phyloP scores from a whole-genome alignment of 2,888 invertebrate genomes.

The Tribolium freemani region DNA sequence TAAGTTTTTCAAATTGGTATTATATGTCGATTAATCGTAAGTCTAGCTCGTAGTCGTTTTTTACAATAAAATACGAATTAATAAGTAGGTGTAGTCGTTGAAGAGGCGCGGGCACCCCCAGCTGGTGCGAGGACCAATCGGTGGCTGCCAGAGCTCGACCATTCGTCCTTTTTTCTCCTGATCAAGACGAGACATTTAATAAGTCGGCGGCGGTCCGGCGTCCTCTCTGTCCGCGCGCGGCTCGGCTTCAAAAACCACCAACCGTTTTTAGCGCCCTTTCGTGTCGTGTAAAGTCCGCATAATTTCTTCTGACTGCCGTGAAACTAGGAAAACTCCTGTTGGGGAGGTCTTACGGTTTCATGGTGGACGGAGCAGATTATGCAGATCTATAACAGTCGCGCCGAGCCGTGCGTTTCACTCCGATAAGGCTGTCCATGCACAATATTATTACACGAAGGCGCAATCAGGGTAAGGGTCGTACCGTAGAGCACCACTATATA shows the following conservation, averaged over 20 bases:
- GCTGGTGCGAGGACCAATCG: constrained; percentile 69
- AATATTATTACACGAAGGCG: constrained; percentile 63
- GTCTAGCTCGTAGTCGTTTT: constrained; percentile 66
- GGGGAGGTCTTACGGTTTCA: no score
- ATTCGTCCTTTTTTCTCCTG: constrained; percentile 38
- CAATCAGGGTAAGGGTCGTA: constrained; percentile 69
- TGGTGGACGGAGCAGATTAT: no score
- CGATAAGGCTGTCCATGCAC: constrained; percentile 67
- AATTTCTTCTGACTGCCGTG: no score
- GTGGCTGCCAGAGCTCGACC: constrained; percentile 62
- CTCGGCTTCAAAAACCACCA: constrained; percentile 38
- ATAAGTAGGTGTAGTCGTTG: constrained; percentile 59
- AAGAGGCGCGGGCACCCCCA: constrained; percentile 64
- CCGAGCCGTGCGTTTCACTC: constrained; percentile 53
- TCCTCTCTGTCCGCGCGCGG: constrained; percentile 48
- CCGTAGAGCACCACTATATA: constrained; percentile 65
- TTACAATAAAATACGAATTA: constrained; percentile 64
- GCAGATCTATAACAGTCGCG: constrained; percentile 18
- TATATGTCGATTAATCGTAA: constrained; percentile 65
- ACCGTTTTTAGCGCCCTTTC: constrained; percentile 22
- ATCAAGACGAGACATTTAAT: neutral
- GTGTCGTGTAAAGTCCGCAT: neutral
- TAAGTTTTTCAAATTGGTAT: constrained; percentile 58
- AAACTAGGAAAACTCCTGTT: no score
- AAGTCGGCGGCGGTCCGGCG: constrained; percentile 52